Evolutionary conservation across 2,113 vertebrate genomes (phyloP).

Genomic region (Nothoprocta pentlandii): DNA sequence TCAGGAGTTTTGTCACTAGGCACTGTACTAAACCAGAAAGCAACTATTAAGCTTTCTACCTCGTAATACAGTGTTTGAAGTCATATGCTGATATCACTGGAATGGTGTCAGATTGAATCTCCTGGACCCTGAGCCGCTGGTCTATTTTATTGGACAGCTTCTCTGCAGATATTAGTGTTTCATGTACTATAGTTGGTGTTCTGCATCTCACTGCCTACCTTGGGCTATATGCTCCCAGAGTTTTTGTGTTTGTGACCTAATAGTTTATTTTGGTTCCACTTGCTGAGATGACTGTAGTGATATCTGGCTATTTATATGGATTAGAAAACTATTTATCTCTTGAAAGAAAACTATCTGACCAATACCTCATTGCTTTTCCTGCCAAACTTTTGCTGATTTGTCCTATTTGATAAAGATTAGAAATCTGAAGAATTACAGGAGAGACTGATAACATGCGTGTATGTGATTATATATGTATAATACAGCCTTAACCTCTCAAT

Average conservation of each 20-base stretch:
- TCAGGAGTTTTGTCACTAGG: conserved; percentile 48
- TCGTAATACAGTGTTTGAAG: conserved; percentile 59
- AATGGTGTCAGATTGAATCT: conserved; percentile 69
- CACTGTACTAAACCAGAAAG: conserved; percentile 49
- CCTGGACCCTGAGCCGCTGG: not conserved
- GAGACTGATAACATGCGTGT: not conserved
- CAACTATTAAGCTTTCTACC: conserved; percentile 54
- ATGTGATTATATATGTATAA: not conserved
- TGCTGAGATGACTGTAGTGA: not conserved
- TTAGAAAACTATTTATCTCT: not conserved
- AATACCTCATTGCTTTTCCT: not conserved
- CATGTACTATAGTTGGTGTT: not conserved
- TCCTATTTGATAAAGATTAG: not conserved
- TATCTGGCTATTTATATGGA: not conserved
- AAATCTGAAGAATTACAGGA: not conserved
- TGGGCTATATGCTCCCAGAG: not conserved
- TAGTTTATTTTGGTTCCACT: conserved; percentile 23
- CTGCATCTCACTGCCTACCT: not conserved
- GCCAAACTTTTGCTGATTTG: not conserved
- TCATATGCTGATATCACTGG: conserved; percentile 62
- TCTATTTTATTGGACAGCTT: conserved; percentile 60
- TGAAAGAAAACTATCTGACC: not conserved
- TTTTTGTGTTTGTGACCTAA: conserved; percentile 25
- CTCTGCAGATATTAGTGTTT: conserved; percentile 22
- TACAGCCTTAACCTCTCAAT: not conserved